These are phyloP conservation scores for Charaxes varanes DNA, from an alignment of 1,140 invertebrate genomes.

Conservation along the genomic window DNA sequence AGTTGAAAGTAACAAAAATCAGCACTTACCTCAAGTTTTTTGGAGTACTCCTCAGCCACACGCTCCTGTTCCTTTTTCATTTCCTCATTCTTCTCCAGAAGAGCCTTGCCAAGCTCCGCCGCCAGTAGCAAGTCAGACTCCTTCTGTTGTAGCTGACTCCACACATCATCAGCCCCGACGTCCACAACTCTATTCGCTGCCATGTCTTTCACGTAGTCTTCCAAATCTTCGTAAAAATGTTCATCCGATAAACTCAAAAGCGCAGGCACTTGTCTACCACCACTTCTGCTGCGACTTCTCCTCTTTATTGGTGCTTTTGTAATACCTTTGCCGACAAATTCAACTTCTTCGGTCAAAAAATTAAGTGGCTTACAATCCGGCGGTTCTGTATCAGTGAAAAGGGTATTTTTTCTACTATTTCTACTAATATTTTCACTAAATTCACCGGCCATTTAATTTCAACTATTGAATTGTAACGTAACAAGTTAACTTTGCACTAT, in stretches of 20 bases:
- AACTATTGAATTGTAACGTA: conserved; percentile 20
- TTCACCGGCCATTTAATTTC: conserved; percentile 60
- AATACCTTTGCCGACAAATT: conserved; percentile 53
- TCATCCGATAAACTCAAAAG: conserved; percentile 57
- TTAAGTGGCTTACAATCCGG: conserved; percentile 49
- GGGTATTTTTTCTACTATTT: conserved; percentile 37
- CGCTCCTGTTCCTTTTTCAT: conserved; percentile 90
- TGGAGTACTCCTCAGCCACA: conserved; percentile 90
- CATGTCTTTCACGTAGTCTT: conserved; percentile 76
- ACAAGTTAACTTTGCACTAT: conserved; percentile 58
- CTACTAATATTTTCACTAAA: conserved; percentile 54
- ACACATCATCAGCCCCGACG: conserved; percentile 81
- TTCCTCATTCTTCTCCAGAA: conserved; percentile 95
- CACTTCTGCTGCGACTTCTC: conserved; percentile 49
- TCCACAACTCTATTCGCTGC: conserved; percentile 52
- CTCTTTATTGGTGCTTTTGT: conserved; percentile 32
- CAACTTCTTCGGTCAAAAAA: conserved; percentile 51
- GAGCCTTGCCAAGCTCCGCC: conserved; percentile 94
- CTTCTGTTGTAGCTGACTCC: conserved; percentile 90
- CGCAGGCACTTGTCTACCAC: conserved; percentile 36
- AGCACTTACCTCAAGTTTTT: conserved; percentile 90
- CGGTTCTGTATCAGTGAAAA: conserved; percentile 24
- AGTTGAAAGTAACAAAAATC: no score
- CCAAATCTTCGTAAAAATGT: conserved; percentile 74
- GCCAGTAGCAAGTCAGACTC: conserved; percentile 94